These are phyloP conservation scores for Percopsis omiscomaycus DNA, from an alignment of 2,797 vertebrate genomes.

Conservation along the genomic window DNA sequence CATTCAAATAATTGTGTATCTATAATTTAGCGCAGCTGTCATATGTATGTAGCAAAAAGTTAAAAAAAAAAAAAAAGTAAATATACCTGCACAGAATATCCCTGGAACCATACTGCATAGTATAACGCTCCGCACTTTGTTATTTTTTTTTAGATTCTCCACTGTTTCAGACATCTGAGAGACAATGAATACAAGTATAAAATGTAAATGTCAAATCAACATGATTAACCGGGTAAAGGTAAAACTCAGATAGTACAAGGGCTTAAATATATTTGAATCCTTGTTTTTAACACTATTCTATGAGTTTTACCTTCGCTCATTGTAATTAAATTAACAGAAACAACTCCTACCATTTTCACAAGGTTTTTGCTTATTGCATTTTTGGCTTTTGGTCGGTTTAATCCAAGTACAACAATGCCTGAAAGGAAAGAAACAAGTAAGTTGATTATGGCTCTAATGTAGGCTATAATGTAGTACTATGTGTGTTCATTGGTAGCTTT, in stretches of 20 bases:
- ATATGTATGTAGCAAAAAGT: neutral
- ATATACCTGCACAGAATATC: constrained; percentile 94
- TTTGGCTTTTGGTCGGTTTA: constrained; percentile 93
- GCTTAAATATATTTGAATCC: too few relatives aligned
- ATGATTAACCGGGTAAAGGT: too few relatives aligned
- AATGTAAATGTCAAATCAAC: neutral
- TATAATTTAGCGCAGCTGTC: too few relatives aligned
- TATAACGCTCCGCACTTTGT: constrained; percentile 91
- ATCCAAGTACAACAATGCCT: constrained; percentile 95
- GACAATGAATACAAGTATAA: neutral
- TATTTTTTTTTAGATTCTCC: constrained; percentile 90
- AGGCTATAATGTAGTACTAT: too few relatives aligned
- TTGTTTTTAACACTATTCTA: neutral
- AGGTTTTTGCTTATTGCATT: constrained; percentile 95
- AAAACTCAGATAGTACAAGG: too few relatives aligned
- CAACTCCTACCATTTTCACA: constrained; percentile 87
- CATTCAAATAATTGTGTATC: too few relatives aligned
- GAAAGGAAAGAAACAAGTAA: constrained; percentile 46
- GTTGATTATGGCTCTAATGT: neutral
- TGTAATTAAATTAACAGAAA: neutral
- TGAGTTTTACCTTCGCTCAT: neutral
- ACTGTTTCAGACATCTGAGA: constrained; percentile 87
- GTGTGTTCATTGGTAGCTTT: too few relatives aligned
- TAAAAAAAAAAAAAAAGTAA: neutral
- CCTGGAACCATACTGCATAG: constrained; percentile 93